Conservation (phyloP, 2,888 invertebrate genomes). For the Lasioglossum figueresi region DNA sequence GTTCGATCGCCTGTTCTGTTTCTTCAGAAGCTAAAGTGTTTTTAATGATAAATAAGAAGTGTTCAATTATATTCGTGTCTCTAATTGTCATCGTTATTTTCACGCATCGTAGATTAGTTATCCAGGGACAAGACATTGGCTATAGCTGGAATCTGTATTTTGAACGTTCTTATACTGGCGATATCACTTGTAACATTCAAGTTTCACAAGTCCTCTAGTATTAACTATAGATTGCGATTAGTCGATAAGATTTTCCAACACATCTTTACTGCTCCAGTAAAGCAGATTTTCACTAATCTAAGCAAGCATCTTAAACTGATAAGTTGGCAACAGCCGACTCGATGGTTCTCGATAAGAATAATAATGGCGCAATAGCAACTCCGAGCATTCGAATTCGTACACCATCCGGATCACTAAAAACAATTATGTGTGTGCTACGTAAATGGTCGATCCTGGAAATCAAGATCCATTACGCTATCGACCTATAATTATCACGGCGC, state of each 20-base stretch:
- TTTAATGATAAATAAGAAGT: too few species aligned
- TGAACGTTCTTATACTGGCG: not conserved
- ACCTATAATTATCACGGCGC: not conserved
- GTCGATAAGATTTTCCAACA: not conserved
- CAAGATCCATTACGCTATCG: not conserved
- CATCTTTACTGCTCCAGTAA: not conserved
- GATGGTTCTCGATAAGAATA: not conserved
- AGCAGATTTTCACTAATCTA: not conserved
- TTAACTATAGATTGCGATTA: not conserved
- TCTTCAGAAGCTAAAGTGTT: too few species aligned
- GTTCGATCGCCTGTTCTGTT: too few species aligned
- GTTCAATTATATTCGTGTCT: too few species aligned
- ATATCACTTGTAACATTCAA: not conserved
- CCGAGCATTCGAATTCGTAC: not conserved
- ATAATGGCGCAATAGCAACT: not conserved
- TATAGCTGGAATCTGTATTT: not conserved
- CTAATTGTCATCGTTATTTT: too few species aligned
- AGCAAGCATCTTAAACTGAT: not conserved
- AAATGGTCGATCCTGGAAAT: not conserved
- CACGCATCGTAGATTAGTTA: too few species aligned
- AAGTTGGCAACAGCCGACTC: not conserved
- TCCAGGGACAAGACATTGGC: not conserved
- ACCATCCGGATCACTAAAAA: not conserved
- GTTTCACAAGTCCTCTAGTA: not conserved
- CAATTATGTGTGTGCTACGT: not conserved